Percentiles rank a stretch among this genome's conserved stretches.
These are phyloP conservation scores for Okamejei kenojei DNA, from an alignment of 2,797 vertebrate species.

Conservation along the genomic window DNA sequence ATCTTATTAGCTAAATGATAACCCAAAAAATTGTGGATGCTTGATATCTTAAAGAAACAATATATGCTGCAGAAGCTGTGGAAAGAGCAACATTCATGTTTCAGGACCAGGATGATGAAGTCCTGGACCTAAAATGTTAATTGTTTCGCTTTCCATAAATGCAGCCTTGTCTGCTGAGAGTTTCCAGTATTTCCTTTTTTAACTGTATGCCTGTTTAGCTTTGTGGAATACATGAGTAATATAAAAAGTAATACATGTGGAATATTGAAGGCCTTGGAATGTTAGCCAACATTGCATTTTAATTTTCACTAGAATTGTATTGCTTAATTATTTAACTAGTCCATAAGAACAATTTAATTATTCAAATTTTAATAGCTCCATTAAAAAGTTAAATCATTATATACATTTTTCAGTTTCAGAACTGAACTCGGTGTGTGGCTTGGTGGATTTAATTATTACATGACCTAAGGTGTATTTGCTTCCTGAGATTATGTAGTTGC, in stretches of 20 bases:
- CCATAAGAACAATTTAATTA: neutral
- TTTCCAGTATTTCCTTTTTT: too few relatives aligned
- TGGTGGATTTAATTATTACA: neutral
- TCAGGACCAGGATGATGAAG: too few relatives aligned
- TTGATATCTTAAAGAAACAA: too few relatives aligned
- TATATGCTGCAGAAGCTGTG: too few relatives aligned
- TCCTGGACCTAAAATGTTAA: too few relatives aligned
- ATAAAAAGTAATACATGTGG: too few relatives aligned
- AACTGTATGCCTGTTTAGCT: too few relatives aligned
- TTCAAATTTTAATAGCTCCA: neutral
- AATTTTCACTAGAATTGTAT: slow-evolving; percentile 4
- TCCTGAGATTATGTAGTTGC: neutral
- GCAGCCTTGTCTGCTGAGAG: too few relatives aligned
- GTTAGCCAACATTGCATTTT: neutral
- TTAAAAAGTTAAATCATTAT: neutral
- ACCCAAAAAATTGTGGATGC: too few relatives aligned
- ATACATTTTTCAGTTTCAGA: neutral
- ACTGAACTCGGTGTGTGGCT: neutral
- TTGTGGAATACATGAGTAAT: neutral
- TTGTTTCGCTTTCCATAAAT: too few relatives aligned
- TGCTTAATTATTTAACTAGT: neutral
- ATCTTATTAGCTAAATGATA: neutral
- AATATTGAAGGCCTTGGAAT: neutral
- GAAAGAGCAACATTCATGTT: too few relatives aligned
- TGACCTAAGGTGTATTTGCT: neutral